A percentile compares a stretch with the other conserved stretches of the same genome.
Conservation (phyloP, 2,888 invertebrate species). For the Caenorhabditis angaria region DNA sequence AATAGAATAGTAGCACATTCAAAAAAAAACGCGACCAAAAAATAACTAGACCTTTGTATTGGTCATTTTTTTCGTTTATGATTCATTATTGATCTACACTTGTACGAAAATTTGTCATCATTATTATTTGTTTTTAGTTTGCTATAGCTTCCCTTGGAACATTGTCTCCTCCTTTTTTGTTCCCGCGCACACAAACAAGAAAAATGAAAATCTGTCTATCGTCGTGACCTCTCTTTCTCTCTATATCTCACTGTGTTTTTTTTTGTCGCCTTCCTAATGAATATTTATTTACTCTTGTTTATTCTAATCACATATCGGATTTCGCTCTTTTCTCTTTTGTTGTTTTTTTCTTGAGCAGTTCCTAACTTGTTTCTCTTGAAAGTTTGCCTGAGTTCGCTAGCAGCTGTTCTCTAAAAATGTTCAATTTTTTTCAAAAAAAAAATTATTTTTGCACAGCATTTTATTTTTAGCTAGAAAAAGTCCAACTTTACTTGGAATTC, state of each 20-base stretch:
- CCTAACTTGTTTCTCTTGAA: conserved; percentile 21
- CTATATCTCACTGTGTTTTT: conserved; percentile 1
- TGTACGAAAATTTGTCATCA: background rate
- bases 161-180: no score
- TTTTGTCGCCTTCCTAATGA: conserved; percentile 6
- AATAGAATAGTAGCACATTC: no score
- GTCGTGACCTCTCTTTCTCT: background rate
- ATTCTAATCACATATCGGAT: background rate
- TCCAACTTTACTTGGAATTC: background rate
- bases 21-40: no score
- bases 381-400: background rate
- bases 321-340: conserved; percentile 1
- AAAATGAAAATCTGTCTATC: background rate
- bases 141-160: conserved; percentile 4
- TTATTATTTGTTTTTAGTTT: background rate
- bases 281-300: conserved; percentile 3
- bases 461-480: background rate
- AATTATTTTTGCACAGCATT: background rate
- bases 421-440: background rate
- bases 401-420: background rate
- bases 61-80: background rate
- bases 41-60: no score
- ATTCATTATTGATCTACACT: background rate
- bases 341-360: background rate
- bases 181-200: background rate